A percentile compares a stretch with the other conserved stretches of the same genome.
Conservation (phyloP, 2,113 vertebrate species). For the Elgaria multicarinata region DNA sequence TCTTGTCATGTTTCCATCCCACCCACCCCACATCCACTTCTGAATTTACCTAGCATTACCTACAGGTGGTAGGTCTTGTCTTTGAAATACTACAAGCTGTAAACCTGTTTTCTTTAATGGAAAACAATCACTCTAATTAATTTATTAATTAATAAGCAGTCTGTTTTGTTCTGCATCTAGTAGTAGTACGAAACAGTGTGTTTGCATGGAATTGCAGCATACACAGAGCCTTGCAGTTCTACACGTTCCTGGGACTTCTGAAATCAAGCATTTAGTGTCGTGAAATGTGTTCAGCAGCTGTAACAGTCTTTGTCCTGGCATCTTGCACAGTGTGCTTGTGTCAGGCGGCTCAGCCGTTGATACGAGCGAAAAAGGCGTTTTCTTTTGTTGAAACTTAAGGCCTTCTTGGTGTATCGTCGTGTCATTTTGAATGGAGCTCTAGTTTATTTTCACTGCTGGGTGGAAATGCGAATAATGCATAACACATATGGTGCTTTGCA, state of each 20-base stretch:
- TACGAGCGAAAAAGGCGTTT: accelerated
- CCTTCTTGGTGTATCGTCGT: not conserved
- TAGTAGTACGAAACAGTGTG: not conserved
- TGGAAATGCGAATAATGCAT: conserved; percentile 54
- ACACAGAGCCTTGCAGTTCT: not conserved
- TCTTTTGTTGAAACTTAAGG: accelerated
- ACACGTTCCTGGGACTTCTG: not conserved
- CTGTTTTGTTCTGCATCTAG: not conserved
- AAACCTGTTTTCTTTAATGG: not conserved
- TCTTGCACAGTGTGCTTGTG: not conserved
- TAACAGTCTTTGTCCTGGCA: not conserved
- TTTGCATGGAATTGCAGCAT: not conserved
- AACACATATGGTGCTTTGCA: conserved; percentile 28
- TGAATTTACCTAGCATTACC: not conserved
- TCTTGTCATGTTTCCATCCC: not conserved
- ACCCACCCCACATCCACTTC: no score
- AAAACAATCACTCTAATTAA: not conserved
- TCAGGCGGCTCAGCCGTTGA: not conserved
- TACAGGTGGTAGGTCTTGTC: not conserved
- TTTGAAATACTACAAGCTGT: not conserved
- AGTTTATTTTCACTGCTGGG: conserved; percentile 26
- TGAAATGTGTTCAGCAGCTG: not conserved
- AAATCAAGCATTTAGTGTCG: not conserved
- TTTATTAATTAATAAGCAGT: no score
- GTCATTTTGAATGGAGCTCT: not conserved